Evolutionary conservation across 1,140 invertebrate species (phyloP).

Genomic region (Popillia japonica): DNA sequence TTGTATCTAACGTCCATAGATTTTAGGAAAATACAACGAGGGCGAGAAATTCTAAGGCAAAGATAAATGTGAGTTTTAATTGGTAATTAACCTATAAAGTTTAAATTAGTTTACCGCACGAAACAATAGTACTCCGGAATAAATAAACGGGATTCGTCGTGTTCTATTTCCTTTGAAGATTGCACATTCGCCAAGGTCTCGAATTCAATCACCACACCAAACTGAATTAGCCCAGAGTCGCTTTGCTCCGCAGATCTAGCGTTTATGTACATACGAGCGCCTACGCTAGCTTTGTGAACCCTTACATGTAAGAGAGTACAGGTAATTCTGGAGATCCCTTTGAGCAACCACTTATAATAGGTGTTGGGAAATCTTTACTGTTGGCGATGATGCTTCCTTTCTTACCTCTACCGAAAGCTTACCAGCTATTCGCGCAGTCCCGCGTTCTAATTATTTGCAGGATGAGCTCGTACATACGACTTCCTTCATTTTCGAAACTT

Average conservation of each 20-base stretch:
- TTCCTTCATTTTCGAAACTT: neutral
- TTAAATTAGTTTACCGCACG: slow-evolving; percentile 20
- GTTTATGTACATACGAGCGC: neutral
- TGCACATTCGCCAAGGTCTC: neutral
- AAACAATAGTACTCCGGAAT: slow-evolving; percentile 9
- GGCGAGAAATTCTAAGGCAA: neutral
- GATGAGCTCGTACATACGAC: neutral
- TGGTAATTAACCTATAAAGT: slow-evolving; percentile 28
- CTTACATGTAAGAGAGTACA: neutral
- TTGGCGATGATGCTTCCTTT: neutral
- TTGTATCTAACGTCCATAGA: neutral
- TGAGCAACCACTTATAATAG: slow-evolving; percentile 11
- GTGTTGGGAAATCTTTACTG: neutral
- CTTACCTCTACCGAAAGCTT: neutral
- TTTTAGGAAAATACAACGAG: neutral
- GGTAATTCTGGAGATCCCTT: neutral
- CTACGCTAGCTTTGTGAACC: neutral
- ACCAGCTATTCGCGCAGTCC: too few relatives aligned
- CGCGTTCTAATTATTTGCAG: neutral
- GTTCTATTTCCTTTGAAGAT: slow-evolving; percentile 17
- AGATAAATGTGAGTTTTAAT: slow-evolving; percentile 21
- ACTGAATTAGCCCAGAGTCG: neutral
- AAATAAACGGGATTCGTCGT: slow-evolving; percentile 18
- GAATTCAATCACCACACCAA: slow-evolving; percentile 29
- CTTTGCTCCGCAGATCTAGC: neutral